These are phyloP conservation scores for Bufo gargarizans DNA, from an alignment of 2,113 vertebrate genomes.

Conservation along the genomic window DNA sequence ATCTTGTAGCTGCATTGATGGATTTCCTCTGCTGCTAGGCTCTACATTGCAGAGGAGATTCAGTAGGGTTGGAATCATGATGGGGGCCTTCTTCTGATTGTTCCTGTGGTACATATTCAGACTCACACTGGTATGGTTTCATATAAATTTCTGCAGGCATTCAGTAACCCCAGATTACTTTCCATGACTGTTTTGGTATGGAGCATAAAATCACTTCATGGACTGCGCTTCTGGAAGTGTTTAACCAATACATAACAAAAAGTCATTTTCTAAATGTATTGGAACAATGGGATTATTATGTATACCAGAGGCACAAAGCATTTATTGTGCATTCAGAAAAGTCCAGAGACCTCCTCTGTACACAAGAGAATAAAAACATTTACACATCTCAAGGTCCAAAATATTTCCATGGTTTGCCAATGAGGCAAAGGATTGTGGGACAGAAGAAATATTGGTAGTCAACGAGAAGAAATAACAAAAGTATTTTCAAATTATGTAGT, in stretches of 20 bases:
- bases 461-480: too few species aligned
- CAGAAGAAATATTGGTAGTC: too few species aligned
- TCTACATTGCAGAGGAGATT: too few species aligned
- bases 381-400: conserved; percentile 11
- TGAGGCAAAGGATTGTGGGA: background rate
- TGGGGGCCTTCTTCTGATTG: background rate
- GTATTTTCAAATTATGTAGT: too few species aligned
- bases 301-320: background rate
- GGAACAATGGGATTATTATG: background rate
- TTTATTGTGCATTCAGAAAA: background rate
- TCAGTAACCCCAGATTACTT: background rate
- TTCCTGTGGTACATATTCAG: background rate
- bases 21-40: too few species aligned
- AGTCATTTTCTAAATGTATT: too few species aligned
- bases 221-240: background rate
- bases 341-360: background rate
- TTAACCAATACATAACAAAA: background rate
- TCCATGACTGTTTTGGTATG: background rate
- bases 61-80: too few species aligned
- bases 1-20: too few species aligned
- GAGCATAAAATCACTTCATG: background rate
- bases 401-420: background rate
- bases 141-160: background rate
- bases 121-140: too few species aligned
- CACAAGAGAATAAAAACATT: conserved; percentile 21